Percentiles rank a stretch among this genome's conserved stretches.
Evolutionary conservation across 2,113 vertebrate species (phyloP).

Genomic region (Misgurnus anguillicaudatus): DNA sequence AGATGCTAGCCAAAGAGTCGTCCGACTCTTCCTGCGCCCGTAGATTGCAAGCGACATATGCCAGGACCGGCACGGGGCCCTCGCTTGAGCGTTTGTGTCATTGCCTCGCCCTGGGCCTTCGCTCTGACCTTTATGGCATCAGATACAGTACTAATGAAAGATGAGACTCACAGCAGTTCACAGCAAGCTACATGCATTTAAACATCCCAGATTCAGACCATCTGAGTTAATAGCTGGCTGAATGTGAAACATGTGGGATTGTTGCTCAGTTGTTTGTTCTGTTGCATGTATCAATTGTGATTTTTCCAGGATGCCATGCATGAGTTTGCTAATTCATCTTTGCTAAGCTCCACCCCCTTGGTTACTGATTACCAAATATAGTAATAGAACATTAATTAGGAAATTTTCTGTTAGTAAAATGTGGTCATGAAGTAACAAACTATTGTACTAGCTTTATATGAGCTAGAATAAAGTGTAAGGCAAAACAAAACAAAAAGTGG

Average conservation of each 20-base stretch:
- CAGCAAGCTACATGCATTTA: slow-evolving; percentile 22
- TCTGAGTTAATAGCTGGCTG: neutral
- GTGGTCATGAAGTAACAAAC: no score
- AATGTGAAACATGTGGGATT: neutral
- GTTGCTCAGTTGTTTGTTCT: neutral
- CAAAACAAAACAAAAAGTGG: no score
- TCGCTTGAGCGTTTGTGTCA: slow-evolving; percentile 73
- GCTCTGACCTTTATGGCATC: slow-evolving; percentile 72
- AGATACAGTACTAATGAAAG: slow-evolving; percentile 53
- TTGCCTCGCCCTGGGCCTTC: slow-evolving; percentile 64
- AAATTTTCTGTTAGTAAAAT: no score
- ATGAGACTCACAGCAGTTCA: slow-evolving; percentile 46
- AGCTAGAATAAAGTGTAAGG: no score
- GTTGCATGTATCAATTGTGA: neutral
- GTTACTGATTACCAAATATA: no score
- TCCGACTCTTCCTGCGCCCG: slow-evolving; percentile 58
- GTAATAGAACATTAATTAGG: no score
- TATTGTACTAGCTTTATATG: no score
- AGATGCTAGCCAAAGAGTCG: slow-evolving; percentile 73
- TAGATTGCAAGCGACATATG: slow-evolving; percentile 78
- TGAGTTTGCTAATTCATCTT: neutral
- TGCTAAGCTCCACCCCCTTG: no score
- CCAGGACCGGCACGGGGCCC: slow-evolving; percentile 69
- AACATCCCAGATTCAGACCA: neutral
- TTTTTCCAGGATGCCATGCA: neutral